These are phyloP conservation scores for Atherinomorus stipes DNA, from an alignment of 2,113 vertebrate species.

Conservation along the genomic window DNA sequence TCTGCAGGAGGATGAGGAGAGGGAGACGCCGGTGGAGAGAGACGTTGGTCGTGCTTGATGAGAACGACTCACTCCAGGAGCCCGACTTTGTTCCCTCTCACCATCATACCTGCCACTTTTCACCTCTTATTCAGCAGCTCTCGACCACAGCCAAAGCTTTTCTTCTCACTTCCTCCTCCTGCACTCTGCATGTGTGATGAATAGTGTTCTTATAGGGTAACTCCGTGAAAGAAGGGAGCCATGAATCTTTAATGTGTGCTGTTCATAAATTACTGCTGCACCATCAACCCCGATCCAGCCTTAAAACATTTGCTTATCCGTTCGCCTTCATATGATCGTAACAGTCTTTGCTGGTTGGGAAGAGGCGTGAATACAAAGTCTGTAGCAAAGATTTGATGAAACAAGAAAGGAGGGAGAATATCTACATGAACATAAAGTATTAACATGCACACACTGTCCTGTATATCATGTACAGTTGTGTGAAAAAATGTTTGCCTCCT, in stretches of 20 bases:
- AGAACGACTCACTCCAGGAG: slow-evolving; percentile 4
- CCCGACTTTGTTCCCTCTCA: slow-evolving; percentile 3
- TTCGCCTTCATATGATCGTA: no score
- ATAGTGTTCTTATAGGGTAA: slow-evolving; percentile 35
- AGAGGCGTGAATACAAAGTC: no score
- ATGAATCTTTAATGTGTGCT: slow-evolving; percentile 67
- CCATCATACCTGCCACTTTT: slow-evolving; percentile 12
- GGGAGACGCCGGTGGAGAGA: not conserved
- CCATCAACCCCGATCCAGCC: slow-evolving; percentile 33
- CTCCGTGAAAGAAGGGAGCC: slow-evolving; percentile 31
- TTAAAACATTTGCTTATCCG: slow-evolving; percentile 34
- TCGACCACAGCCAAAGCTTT: slow-evolving; percentile 2
- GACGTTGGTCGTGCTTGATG: not conserved
- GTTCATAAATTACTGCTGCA: slow-evolving; percentile 61
- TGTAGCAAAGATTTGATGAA: no score
- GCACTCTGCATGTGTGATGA: slow-evolving; percentile 44
- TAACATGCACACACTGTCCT: no score
- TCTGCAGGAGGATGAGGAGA: slow-evolving; percentile 33
- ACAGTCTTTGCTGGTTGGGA: no score
- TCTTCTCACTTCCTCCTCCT: slow-evolving; percentile 9
- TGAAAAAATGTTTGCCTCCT: no score
- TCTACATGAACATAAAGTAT: no score
- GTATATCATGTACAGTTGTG: no score
- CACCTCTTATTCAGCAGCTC: slow-evolving; percentile 11
- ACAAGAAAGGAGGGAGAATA: no score